These are phyloP conservation scores for Rhyzopertha dominica DNA, from an alignment of 1,140 invertebrate species.

Conservation along the genomic window DNA sequence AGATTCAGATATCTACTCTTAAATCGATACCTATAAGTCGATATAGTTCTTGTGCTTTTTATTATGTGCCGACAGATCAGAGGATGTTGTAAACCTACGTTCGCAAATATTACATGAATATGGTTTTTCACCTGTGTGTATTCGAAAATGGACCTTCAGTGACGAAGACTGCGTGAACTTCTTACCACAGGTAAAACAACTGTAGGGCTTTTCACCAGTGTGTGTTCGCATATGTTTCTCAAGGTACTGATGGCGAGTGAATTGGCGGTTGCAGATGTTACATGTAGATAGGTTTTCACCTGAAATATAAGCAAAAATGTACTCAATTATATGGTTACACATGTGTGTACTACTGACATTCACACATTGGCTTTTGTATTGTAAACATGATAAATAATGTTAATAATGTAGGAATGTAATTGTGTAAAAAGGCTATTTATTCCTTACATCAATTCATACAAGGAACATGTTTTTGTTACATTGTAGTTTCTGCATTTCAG, in stretches of 20 bases:
- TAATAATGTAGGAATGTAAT: no score
- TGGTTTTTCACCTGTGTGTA: constrained; percentile 59
- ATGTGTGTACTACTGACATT: constrained; percentile 32
- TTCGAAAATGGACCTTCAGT: constrained; percentile 58
- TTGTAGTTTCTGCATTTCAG: no score
- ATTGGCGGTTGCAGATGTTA: constrained; percentile 49
- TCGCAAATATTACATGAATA: constrained; percentile 49
- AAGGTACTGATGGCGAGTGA: constrained; percentile 44
- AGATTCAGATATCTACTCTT: no score
- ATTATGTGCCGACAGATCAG: constrained; percentile 59
- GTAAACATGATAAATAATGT: no score
- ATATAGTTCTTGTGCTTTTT: constrained; percentile 55
- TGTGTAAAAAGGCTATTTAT: no score
- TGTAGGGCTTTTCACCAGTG: constrained; percentile 71
- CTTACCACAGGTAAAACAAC: constrained; percentile 70
- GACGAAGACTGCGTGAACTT: constrained; percentile 70
- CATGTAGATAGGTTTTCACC: constrained; percentile 46
- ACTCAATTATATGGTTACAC: background rate
- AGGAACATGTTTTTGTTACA: no score
- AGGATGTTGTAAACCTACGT: constrained; percentile 54
- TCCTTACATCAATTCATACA: no score
- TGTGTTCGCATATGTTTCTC: constrained; percentile 48
- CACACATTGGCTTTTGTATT: no score
- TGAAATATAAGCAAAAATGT: constrained; percentile 1
- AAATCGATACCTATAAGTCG: no score